Evolutionary conservation across 2,888 invertebrate species (phyloP), one percentile per base, ranked within the genome.

Genomic region (Acanthosepion lycidas): DNA sequence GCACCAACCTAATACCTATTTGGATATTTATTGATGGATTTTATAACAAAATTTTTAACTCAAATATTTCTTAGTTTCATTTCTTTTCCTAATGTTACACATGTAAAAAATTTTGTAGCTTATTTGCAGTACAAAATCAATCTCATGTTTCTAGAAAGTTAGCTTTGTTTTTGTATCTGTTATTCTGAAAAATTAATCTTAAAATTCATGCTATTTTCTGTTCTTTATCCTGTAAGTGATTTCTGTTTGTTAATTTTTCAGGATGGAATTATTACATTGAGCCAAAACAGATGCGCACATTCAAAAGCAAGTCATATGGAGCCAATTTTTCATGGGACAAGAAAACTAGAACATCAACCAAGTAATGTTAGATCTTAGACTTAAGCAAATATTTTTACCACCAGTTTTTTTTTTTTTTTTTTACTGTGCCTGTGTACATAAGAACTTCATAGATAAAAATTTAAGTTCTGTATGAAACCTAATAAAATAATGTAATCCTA

Each of bases 241-340:
- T 33, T 78, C 48, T 55, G 20, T 94, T 55, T 91, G 12, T 91
- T 51, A 28, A 94, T 59, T 91, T 92, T 96, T 92, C 95, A 97
- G 97, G 99, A 8, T 99, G 99, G 99, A 98, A 98, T 42, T 99
- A 98, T 98, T 99, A 98, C 97, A 97, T 99, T 15, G 99, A 99
- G 96, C 98, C 98, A 92, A 98, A 98, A 12, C 98, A 98, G 96
- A 98, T 98, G 28, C 98, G 98, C 64, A 98, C 98, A 96, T 98
- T 98, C 59, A 98, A 98, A 96, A 98, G 98, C 12, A 99, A 99
- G 97, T 98, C 98, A 95, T 99, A 99, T 97, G 99, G 99, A 26
- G 97, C 98, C 49, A 99, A 99, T 97, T 99, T 99, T 97, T 98
- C 99, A 2, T 99, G 99, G 99, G 98, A 99, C 97, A 99, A 98